These are phyloP conservation scores for Nycticebus coucang DNA, from an alignment of 2,113 vertebrate genomes.

Conservation along the genomic window DNA sequence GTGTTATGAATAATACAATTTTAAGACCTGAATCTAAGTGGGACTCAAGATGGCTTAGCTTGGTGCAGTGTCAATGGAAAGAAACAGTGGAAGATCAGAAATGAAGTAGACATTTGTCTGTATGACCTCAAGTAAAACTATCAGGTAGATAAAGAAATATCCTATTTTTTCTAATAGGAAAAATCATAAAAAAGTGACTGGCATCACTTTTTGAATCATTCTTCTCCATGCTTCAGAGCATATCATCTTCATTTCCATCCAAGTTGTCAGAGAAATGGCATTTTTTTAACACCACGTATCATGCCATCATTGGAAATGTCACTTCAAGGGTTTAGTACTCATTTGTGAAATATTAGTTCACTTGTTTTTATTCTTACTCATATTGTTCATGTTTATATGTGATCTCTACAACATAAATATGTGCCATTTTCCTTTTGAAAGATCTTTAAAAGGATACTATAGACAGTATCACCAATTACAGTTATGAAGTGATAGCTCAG, in stretches of 20 bases:
- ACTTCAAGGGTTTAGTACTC: background rate
- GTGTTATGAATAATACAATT: background rate
- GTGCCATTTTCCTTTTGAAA: background rate
- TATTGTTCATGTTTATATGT: background rate
- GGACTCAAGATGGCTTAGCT: background rate
- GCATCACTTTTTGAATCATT: background rate
- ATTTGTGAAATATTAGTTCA: background rate
- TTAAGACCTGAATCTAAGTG: background rate
- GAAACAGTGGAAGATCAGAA: background rate
- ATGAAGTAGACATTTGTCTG: background rate
- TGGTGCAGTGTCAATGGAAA: background rate
- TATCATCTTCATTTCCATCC: background rate
- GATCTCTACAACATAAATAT: background rate
- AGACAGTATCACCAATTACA: background rate
- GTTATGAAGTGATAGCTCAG: background rate
- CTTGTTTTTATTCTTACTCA: background rate
- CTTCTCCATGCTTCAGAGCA: too few species aligned
- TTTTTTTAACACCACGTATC: background rate
- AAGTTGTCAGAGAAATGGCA: background rate
- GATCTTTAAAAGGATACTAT: background rate
- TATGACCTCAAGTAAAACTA: background rate
- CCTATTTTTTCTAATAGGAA: background rate
- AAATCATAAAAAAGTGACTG: background rate
- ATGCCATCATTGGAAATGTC: background rate
- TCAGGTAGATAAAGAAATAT: background rate